A percentile compares a stretch with the other conserved stretches of the same genome.
Conservation (phyloP, 2,113 vertebrate genomes). For the Leptobrachium ailaonicum region DNA sequence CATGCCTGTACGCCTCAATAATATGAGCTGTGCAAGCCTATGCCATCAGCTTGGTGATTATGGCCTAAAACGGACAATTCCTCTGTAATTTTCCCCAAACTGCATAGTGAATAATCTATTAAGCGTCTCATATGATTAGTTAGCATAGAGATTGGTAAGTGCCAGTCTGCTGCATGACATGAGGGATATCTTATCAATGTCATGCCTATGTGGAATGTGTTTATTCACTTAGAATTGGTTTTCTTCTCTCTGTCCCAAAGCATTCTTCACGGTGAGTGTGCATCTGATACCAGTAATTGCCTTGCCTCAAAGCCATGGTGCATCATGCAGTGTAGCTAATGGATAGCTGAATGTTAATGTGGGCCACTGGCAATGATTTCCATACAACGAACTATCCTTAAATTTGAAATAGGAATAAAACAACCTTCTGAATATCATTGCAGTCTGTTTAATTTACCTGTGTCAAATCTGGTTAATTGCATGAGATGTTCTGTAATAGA, state of each 20-base stretch:
- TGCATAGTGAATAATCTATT: too few relatives aligned
- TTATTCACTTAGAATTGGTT: constrained; percentile 32
- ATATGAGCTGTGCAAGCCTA: too few relatives aligned
- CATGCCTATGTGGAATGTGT: constrained; percentile 41
- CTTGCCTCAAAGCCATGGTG: constrained; percentile 52
- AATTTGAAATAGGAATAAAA: constrained; percentile 12
- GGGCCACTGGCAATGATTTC: constrained; percentile 35
- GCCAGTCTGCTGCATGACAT: constrained; percentile 23
- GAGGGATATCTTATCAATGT: constrained; percentile 32
- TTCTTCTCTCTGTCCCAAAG: constrained; percentile 48
- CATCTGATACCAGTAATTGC: constrained; percentile 47
- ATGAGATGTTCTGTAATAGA: too few relatives aligned
- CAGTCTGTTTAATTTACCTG: too few relatives aligned
- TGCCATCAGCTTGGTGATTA: too few relatives aligned
- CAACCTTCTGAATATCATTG: background rate
- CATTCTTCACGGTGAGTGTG: constrained; percentile 39
- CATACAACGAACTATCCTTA: background rate
- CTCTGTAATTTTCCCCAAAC: too few relatives aligned
- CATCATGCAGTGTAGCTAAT: constrained; percentile 56
- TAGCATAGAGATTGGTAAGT: background rate
- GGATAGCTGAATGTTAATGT: constrained; percentile 42
- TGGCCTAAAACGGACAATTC: too few relatives aligned
- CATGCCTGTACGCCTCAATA: too few relatives aligned
- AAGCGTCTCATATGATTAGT: background rate
- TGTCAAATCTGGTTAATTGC: too few relatives aligned